Evolutionary conservation across 2,797 vertebrate genomes (phyloP), one percentile per base, ranked within the genome.

Genomic region (Clarias fuscus): DNA sequence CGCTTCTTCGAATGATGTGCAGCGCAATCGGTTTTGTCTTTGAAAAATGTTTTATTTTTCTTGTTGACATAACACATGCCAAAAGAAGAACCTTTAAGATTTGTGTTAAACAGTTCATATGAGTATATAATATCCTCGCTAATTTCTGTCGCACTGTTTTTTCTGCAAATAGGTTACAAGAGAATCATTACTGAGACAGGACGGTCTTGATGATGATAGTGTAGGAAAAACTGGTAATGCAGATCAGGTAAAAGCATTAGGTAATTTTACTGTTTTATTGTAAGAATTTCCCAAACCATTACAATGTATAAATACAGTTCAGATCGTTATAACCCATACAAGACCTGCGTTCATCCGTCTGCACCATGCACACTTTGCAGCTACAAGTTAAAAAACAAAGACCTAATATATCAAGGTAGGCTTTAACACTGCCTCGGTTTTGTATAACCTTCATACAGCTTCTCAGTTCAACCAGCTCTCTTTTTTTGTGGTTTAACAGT

Each of bases 401-500:
- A 65, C 79, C 79, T 48, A 81, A 20, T 30, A 40, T 53, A 62
- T 53, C 40, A 67, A 20, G 43, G n/a, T 64, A n/a, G 62, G 40
- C 79, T 82, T 82, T 53, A 67, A 67, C 40, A 82, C 40, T 81
- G 61, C 79, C 61, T 65, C 24, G 5, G 40, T 15, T 67, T 67
- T 67, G 40, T 82, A 5, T 53, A 67, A 7, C 43, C 40, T 67
- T 17, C 79, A 82, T 83, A 43, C 84, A 88, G 85, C 85, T 86
- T 85, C 75, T 85, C 64, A 76, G 84, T 87, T 88, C 59, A 73
- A 82, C 62, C 58, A 30, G 82, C 40, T 56, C 68, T 81, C 78
- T 88, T 40, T 72, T 20, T 82, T 48, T 83, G 82, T 89, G 87
- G 20, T 83, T 67, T 84, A 86, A 82, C 64, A 77, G 80, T 88